phyloP scores from a whole-genome alignment of 1,140 invertebrate species.

The Bathynomus jamesi region DNA sequence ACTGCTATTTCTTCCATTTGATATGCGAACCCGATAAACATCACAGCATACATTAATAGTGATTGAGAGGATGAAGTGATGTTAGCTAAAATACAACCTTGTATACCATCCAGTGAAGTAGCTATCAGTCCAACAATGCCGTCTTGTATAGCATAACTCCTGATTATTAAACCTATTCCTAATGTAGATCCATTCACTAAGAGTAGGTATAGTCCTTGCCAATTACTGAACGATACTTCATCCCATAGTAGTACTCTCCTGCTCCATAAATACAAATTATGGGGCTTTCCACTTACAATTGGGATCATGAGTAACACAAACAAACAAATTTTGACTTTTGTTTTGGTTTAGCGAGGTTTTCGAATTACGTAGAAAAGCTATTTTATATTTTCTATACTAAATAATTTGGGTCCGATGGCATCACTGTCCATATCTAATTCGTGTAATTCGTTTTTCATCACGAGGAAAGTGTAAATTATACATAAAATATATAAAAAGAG shows the following conservation, averaged over 20 bases:
- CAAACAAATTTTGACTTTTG: background rate
- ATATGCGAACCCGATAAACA: background rate
- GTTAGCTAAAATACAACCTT: background rate
- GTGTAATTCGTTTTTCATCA: background rate
- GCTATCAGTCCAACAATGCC: background rate
- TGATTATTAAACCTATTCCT: background rate
- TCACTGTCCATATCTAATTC: background rate
- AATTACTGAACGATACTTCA: background rate
- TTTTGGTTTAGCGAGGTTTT: background rate
- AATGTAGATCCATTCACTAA: background rate
- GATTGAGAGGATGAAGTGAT: background rate
- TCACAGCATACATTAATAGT: background rate
- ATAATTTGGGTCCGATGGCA: background rate
- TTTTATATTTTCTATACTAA: background rate
- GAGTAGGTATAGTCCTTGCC: background rate
- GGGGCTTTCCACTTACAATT: background rate
- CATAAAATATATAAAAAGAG: background rate
- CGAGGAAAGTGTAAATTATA: background rate
- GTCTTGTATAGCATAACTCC: background rate
- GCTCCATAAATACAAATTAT: background rate
- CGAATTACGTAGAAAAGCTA: background rate
- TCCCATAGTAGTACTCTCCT: background rate
- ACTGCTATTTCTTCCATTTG: background rate
- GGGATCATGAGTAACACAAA: background rate
- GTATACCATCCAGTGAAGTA: background rate